Conservation (phyloP, 2,113 vertebrate genomes). For the Sakesphorus luctuosus region DNA sequence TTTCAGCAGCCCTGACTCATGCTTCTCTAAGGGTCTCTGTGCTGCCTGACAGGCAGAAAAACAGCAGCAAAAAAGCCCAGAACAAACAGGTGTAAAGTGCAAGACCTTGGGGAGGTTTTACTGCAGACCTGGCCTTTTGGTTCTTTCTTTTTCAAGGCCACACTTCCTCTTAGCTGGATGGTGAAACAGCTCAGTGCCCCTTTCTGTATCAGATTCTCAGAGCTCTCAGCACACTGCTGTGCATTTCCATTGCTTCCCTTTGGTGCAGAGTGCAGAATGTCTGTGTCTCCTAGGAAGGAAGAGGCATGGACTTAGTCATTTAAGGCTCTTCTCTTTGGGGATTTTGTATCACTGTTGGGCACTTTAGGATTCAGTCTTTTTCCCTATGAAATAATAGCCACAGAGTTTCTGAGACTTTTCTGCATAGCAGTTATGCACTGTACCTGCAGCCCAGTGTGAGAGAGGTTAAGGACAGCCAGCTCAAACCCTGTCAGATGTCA, state of each 20-base stretch:
- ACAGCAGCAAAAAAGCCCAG: not conserved
- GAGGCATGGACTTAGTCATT: not conserved
- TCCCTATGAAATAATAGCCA: not conserved
- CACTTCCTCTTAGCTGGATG: not conserved
- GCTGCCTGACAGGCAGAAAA: not conserved
- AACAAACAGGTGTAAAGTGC: not conserved
- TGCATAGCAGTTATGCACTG: not conserved
- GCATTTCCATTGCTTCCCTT: not conserved
- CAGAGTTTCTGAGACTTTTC: not conserved
- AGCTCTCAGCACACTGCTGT: not conserved
- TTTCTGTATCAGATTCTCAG: not conserved
- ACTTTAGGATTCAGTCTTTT: not conserved
- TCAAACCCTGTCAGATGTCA: not conserved
- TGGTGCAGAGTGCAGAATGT: not conserved
- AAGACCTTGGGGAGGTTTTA: not conserved
- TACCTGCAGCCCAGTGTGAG: not conserved
- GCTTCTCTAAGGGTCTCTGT: not conserved
- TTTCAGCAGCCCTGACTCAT: slow-evolving; percentile 20
- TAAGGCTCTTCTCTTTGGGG: not conserved
- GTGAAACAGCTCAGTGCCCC: not conserved
- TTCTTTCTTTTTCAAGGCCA: not conserved
- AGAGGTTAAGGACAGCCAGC: not conserved
- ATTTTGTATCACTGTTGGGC: not conserved
- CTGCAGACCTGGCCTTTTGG: not conserved
- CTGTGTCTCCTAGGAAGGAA: not conserved